Evolutionary conservation across 2,888 invertebrate genomes (phyloP).

Genomic region (Isoperla grammatica): DNA sequence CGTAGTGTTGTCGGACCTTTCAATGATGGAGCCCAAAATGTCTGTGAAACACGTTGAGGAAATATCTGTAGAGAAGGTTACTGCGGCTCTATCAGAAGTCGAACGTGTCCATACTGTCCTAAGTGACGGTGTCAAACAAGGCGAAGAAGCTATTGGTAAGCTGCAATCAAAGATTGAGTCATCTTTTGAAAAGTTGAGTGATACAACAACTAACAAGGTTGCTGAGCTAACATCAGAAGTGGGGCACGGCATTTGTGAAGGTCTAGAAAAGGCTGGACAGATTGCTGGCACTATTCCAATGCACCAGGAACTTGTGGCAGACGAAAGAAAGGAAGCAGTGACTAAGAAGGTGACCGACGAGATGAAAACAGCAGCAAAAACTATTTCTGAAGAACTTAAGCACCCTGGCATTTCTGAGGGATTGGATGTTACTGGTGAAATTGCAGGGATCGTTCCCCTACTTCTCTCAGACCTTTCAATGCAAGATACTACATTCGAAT

Average conservation of each 20-base stretch:
- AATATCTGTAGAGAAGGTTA: background rate
- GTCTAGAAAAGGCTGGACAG: background rate
- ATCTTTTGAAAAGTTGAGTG: background rate
- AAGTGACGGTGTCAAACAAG: too few species aligned
- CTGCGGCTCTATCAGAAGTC: background rate
- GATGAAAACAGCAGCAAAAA: constrained; percentile 17
- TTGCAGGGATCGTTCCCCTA: constrained; percentile 1
- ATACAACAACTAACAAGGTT: background rate
- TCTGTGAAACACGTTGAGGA: background rate
- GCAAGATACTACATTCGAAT: too few species aligned
- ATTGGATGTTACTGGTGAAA: background rate
- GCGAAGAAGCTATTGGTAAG: too few species aligned
- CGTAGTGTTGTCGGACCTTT: background rate
- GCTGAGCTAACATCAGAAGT: background rate
- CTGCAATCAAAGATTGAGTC: background rate
- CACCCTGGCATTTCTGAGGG: background rate
- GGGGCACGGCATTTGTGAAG: background rate
- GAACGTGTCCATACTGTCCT: background rate
- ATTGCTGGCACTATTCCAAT: constrained; percentile 6
- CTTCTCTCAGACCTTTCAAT: background rate
- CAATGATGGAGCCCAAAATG: too few species aligned
- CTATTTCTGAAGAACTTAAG: constrained; percentile 12
- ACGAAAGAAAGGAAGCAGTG: constrained; percentile 22
- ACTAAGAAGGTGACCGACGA: constrained; percentile 21
- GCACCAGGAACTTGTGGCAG: constrained; percentile 4